Base-by-base conservation (phyloP, 2,113 vertebrate species). In the Odontesthes bonariensis region DNA sequence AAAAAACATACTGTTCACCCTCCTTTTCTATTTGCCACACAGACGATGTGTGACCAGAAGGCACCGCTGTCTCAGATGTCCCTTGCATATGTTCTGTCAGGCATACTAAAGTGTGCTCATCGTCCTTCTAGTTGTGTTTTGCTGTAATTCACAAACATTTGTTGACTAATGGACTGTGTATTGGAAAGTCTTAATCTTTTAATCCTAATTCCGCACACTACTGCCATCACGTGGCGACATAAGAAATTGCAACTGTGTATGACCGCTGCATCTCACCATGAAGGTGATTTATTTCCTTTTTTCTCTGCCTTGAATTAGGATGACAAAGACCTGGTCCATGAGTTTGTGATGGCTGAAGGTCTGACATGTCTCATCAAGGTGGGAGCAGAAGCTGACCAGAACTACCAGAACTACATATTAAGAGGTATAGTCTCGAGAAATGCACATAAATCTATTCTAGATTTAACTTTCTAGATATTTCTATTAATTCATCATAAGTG, bases 341-440 rank as follows among this genome's bases (percentile, higher is more conserved):
- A 98, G 83, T 99, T 99, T 93, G 97, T 99, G 66, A 91, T 96
- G 8, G 96, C 97, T 10, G 97, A 98, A 90, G 97, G 97, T 73
- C 92, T 99, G 89, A 96, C 96, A 0, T 99, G 97, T 89, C 94
- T 99, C 86, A 97, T 99, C 89, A 98, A 98, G 85, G 97, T 99
- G 64, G 97, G 97, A 90, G 96, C 96, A 17, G 96, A 98, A 69
- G 96, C 96, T 0, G 97, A 99, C 90, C 97, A 99, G 93, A 99
- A 99, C 90, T 98, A 99, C 76, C 97, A 99, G 93, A 99, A 99
- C 93, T 99, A 99, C 94, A 99, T 99, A 64, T 90, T 99, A 59
- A 95, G 97, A 95, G 97, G 97, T 98, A 94, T 44, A 8, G 35
- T 38, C 35, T 38, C 35, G 2, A 38, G 7, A 38, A 38, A 38